These are phyloP conservation scores for Nymphicus hollandicus DNA, from an alignment of 2,113 vertebrate genomes.

Conservation along the genomic window DNA sequence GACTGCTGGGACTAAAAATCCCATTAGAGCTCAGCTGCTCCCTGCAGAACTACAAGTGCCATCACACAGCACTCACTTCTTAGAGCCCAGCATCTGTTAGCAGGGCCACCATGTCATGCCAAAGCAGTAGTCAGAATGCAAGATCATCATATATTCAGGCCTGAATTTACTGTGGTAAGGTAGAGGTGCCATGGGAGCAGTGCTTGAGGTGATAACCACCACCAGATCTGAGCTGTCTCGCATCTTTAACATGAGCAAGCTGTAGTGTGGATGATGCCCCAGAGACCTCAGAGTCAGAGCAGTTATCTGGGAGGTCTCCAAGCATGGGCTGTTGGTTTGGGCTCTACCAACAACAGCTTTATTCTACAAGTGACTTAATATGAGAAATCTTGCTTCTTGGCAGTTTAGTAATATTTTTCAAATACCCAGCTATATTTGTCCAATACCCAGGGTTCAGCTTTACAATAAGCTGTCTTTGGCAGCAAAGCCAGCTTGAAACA, in stretches of 20 bases:
- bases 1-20: no score
- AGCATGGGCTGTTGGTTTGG: not conserved
- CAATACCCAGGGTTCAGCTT: not conserved
- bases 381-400: not conserved
- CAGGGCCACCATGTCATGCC: not conserved
- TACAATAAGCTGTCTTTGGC: not conserved
- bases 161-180: accelerated
- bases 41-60: not conserved
- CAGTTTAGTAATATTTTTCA: not conserved
- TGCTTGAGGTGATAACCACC: not conserved
- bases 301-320: not conserved
- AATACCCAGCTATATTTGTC: not conserved
- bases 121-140: not conserved
- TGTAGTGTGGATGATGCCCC: not conserved
- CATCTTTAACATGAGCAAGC: no score
- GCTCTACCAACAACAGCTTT: not conserved
- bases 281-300: not conserved
- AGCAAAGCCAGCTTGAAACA: not conserved
- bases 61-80: not conserved
- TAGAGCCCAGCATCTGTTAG: not conserved
- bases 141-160: accelerated
- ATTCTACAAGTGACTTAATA: not conserved
- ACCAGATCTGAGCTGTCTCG: not conserved
- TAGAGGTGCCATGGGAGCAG: not conserved
- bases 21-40: not conserved